phyloP scores from a whole-genome alignment of 2,888 invertebrate species.

The Sinotaia quadrata region DNA sequence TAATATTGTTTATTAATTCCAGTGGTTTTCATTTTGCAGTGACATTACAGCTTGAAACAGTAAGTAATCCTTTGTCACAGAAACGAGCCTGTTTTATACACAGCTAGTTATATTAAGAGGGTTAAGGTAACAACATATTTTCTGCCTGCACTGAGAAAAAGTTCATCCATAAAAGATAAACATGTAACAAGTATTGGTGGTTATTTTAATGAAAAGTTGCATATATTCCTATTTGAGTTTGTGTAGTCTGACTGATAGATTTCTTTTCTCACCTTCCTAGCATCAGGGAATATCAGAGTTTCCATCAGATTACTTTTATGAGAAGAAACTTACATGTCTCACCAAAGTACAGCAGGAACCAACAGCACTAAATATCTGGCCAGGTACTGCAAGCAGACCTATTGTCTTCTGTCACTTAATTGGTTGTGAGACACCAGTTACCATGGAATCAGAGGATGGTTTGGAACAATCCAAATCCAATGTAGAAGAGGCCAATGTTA shows the following conservation, averaged over 20 bases:
- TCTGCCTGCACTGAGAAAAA: neutral
- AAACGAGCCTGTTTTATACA: too few species aligned
- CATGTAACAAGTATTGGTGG: neutral
- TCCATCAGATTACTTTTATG: conserved; percentile 83
- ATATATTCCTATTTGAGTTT: neutral
- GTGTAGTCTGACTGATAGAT: conserved; percentile 28
- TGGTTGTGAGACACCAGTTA: conserved; percentile 43
- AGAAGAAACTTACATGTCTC: conserved; percentile 72
- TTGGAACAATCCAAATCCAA: conserved; percentile 42
- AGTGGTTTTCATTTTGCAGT: too few species aligned
- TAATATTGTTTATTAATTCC: too few species aligned
- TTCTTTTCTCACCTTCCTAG: conserved; percentile 76
- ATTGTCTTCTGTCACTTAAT: conserved; percentile 52
- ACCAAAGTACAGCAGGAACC: conserved; percentile 43
- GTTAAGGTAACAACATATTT: too few species aligned
- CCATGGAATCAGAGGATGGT: conserved; percentile 30
- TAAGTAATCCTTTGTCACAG: too few species aligned
- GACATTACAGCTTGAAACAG: too few species aligned
- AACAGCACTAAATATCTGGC: conserved; percentile 50
- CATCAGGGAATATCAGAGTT: conserved; percentile 83
- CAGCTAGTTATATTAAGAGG: too few species aligned
- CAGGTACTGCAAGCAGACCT: conserved; percentile 45
- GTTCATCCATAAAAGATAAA: neutral
- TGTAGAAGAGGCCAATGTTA: conserved; percentile 44
- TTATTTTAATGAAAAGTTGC: neutral